These are phyloP conservation scores for Theocolax elegans DNA, from an alignment of 1,140 invertebrate species.

Conservation along the genomic window DNA sequence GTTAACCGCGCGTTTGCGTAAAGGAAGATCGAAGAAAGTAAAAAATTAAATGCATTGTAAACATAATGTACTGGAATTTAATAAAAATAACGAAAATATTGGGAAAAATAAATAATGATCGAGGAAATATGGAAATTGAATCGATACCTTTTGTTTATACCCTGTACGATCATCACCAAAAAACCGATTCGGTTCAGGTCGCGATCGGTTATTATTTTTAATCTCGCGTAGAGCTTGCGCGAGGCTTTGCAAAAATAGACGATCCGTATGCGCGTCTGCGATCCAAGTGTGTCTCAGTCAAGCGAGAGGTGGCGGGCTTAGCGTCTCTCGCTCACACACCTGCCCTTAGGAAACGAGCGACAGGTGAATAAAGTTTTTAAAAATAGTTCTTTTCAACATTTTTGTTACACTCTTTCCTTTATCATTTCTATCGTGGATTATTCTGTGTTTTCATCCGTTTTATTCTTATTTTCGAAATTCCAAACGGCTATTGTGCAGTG, in stretches of 20 bases:
- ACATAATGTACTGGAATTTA: too few relatives aligned
- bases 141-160: too few relatives aligned
- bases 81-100: too few relatives aligned
- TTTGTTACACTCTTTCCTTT: too few relatives aligned
- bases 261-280: not conserved
- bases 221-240: slow-evolving; percentile 1
- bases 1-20: too few relatives aligned
- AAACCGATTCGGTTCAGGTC: not conserved
- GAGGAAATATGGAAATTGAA: too few relatives aligned
- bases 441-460: not conserved
- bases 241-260: slow-evolving; percentile 36
- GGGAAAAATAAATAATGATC: too few relatives aligned
- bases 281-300: not conserved
- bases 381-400: not conserved
- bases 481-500: not conserved
- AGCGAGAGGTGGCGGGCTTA: too few relatives aligned
- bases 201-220: slow-evolving; percentile 36
- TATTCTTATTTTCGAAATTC: not conserved
- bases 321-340: too few relatives aligned
- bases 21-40: too few relatives aligned
- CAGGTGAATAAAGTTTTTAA: slow-evolving; percentile 17
- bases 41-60: too few relatives aligned
- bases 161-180: too few relatives aligned
- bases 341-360: not conserved
- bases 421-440: not conserved